Conservation (phyloP, 2,113 vertebrate species). For the Tamias sibiricus region DNA sequence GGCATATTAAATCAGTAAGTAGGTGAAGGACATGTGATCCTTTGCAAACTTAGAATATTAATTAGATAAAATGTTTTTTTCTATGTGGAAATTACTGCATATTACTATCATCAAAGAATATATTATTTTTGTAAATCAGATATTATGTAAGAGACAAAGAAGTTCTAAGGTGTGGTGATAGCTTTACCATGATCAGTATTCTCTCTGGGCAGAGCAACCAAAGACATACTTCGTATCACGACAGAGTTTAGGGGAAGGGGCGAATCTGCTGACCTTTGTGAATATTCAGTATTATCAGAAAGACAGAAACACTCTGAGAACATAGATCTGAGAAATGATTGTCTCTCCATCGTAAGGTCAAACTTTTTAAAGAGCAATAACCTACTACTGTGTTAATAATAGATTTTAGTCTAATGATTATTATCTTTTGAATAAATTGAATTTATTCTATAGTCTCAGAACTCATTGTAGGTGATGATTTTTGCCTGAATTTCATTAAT, state of each 20-base stretch:
- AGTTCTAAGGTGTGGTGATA: background rate
- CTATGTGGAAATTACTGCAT: background rate
- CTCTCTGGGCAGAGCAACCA: background rate
- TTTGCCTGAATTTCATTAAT: background rate
- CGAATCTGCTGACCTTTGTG: background rate
- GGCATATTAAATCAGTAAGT: background rate
- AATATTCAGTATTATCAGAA: background rate
- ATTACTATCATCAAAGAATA: background rate
- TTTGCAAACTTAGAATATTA: background rate
- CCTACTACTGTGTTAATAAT: background rate
- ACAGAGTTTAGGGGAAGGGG: background rate
- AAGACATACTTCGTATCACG: background rate
- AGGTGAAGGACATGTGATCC: background rate
- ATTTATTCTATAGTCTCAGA: background rate
- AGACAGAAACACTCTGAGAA: background rate
- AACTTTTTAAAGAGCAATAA: background rate
- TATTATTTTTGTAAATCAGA: background rate
- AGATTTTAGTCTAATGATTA: background rate
- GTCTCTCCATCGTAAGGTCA: background rate
- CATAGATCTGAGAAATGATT: background rate
- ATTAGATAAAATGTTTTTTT: background rate
- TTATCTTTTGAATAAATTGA: background rate
- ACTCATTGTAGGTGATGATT: background rate
- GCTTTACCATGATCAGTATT: background rate
- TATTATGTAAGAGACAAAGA: background rate